A percentile compares a stretch with the other conserved stretches of the same genome.
These are phyloP conservation scores for Scylla paramamosain DNA, from an alignment of 1,140 invertebrate species.

Conservation along the genomic window DNA sequence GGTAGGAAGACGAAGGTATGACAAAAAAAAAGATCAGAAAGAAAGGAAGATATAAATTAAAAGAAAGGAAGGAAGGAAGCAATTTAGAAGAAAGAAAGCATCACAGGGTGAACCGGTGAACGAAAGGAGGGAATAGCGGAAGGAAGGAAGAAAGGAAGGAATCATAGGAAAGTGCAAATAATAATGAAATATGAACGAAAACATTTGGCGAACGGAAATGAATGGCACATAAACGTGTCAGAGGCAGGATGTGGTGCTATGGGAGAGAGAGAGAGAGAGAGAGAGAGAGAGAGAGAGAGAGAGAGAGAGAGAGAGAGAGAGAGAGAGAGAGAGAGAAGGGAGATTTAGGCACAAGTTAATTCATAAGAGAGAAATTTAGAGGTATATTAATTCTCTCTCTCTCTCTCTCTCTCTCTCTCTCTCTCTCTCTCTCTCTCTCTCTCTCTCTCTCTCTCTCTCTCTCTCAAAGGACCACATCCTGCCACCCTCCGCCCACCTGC, in stretches of 20 bases:
- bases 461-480: neutral
- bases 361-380: neutral
- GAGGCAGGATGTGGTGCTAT: neutral
- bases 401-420: slow-evolving; percentile 7
- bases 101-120: neutral
- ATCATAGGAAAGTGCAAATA: neutral
- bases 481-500: neutral
- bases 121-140: neutral
- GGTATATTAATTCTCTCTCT: neutral
- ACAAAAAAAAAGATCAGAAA: too few species aligned
- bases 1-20: too few species aligned
- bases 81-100: too few species aligned
- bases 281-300: neutral
- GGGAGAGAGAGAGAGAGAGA: too few species aligned
- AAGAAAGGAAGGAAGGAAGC: too few species aligned
- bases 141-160: neutral
- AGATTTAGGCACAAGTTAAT: neutral
- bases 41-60: too few species aligned
- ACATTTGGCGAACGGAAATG: neutral
- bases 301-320: neutral
- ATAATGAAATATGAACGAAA: neutral
- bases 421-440: neutral
- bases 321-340: slow-evolving; percentile 15
- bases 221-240: neutral
- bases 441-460: slow-evolving; percentile 22